Evolutionary conservation across 2,888 invertebrate species (phyloP).

Genomic region (Caenorhabditis zanzibari): DNA sequence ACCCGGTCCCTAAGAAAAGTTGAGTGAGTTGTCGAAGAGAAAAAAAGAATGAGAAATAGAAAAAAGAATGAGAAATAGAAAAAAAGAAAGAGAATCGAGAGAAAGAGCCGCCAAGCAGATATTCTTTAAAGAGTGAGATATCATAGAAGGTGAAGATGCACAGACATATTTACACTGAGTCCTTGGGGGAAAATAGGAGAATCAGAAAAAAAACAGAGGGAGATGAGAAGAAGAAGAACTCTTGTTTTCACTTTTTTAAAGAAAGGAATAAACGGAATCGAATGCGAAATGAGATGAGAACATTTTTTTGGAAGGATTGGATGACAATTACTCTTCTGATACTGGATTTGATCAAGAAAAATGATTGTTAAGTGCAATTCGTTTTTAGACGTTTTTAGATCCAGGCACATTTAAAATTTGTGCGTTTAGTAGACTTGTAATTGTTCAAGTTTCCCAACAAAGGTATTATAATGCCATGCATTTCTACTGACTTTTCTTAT

Average conservation of each 20-base stretch:
- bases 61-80: constrained; percentile 24
- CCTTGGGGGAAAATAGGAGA: neutral
- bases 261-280: too few relatives aligned
- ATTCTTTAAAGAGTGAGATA: constrained; percentile 33
- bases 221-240: constrained; percentile 12
- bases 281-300: too few relatives aligned
- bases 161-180: constrained; percentile 29
- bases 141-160: neutral
- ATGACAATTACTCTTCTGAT: too few relatives aligned
- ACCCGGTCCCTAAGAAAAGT: constrained; percentile 17
- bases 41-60: constrained; percentile 5
- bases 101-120: constrained; percentile 37
- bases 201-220: neutral
- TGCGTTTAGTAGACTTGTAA: too few relatives aligned
- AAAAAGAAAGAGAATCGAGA: constrained; percentile 28
- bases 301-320: too few relatives aligned
- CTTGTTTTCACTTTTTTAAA: constrained; percentile 1
- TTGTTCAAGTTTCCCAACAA: too few relatives aligned
- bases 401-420: too few relatives aligned
- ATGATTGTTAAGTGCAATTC: neutral
- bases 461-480: too few relatives aligned
- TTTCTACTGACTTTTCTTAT: too few relatives aligned
- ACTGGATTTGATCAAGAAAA: neutral
- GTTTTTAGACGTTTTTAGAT: too few relatives aligned
- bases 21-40: constrained; percentile 32